A percentile compares a stretch with the other conserved stretches of the same genome.
These are phyloP conservation scores for Nemapogon koenigi DNA, from an alignment of 2,888 invertebrate genomes.

Conservation along the genomic window DNA sequence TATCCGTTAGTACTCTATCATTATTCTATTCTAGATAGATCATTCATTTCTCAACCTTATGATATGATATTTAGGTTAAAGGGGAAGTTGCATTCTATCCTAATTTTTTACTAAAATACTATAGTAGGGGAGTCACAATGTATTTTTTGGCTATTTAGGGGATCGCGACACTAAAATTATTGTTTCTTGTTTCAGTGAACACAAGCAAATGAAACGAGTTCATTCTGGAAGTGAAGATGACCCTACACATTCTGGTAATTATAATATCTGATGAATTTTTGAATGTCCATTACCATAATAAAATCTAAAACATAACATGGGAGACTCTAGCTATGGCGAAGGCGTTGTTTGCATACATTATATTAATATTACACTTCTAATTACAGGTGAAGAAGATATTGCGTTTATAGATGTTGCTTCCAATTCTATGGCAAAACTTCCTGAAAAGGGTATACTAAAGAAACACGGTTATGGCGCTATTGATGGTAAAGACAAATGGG, in stretches of 20 bases:
- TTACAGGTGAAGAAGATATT: constrained; percentile 78
- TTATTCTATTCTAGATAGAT: no score
- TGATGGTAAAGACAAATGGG: constrained; percentile 79
- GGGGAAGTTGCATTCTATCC: no score
- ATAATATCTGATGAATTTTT: constrained; percentile 3
- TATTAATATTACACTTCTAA: constrained; percentile 10
- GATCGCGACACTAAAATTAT: no score
- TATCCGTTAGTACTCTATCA: constrained; percentile 69
- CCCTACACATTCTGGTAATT: constrained; percentile 75
- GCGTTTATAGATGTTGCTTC: constrained; percentile 83
- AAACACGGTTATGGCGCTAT: constrained; percentile 82
- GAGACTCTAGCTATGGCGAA: no score
- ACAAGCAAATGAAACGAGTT: constrained; percentile 81
- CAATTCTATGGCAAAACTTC: constrained; percentile 77
- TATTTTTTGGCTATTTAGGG: no score
- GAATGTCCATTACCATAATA: no score
- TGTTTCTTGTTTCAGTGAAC: constrained; percentile 69
- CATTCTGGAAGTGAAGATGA: constrained; percentile 80
- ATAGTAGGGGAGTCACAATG: no score
- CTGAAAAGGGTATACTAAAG: constrained; percentile 92
- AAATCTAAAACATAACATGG: no score
- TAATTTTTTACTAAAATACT: no score
- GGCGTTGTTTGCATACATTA: no score
- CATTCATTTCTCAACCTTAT: no score
- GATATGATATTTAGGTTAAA: no score